Conservation (phyloP, 2,888 invertebrate species). For the Limnephilus rhombicus region DNA sequence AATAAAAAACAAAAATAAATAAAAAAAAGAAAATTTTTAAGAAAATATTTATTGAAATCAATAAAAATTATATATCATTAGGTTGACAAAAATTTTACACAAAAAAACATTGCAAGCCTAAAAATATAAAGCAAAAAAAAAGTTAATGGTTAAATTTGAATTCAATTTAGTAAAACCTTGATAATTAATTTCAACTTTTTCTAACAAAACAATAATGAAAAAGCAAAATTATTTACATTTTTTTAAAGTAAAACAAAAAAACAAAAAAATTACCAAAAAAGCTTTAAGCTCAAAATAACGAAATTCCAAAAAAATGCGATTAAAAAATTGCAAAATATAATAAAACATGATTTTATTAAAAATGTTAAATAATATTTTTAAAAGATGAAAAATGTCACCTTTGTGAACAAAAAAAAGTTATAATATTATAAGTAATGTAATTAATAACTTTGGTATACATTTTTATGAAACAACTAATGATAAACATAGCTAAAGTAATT, state of each 20-base stretch:
- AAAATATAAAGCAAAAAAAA: slow-evolving; percentile 16
- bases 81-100: slow-evolving; percentile 7
- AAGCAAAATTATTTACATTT: slow-evolving; percentile 9
- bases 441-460: slow-evolving; percentile 66
- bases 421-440: slow-evolving; percentile 46
- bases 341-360: not conserved
- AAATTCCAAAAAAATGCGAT: not conserved
- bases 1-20: slow-evolving; percentile 42
- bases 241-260: not conserved
- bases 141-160: not conserved
- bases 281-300: not conserved
- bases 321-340: not conserved
- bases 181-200: not conserved
- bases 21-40: slow-evolving; percentile 50
- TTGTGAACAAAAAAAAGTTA: slow-evolving; percentile 26
- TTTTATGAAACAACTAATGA: slow-evolving; percentile 57
- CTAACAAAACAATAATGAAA: not conserved
- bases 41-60: slow-evolving; percentile 56
- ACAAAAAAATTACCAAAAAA: not conserved
- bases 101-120: not conserved
- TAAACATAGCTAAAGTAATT: slow-evolving; percentile 33
- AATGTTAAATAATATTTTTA: not conserved
- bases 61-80: slow-evolving; percentile 23
- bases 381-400: not conserved
- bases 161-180: slow-evolving; percentile 19